Evolutionary conservation across 64 coral and sea anemone species (phyloP).

Genomic region (Stichodactyla helianthus): DNA sequence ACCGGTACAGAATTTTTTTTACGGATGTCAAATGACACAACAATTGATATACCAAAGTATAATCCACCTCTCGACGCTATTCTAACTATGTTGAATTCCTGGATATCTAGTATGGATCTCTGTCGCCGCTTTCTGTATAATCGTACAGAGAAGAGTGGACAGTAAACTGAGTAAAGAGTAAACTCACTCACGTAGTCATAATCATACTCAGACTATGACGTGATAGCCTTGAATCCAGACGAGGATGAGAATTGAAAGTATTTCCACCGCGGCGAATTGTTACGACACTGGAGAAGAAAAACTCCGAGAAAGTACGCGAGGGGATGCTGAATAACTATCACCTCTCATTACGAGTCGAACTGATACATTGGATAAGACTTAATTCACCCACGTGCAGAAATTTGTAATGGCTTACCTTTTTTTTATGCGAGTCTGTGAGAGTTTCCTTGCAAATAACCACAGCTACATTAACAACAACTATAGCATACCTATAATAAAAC

Average conservation of each 20-base stretch:
- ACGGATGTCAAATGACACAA: background rate
- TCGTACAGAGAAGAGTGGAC: background rate
- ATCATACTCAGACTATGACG: background rate
- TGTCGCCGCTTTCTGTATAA: background rate
- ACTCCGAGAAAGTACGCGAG: background rate
- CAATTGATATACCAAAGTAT: background rate
- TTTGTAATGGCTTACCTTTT: background rate
- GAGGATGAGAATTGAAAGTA: background rate
- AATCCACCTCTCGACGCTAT: background rate
- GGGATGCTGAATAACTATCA: background rate
- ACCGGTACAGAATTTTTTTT: background rate
- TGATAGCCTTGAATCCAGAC: background rate
- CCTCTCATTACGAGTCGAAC: background rate
- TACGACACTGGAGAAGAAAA: background rate
- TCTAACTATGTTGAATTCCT: background rate
- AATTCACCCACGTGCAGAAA: background rate
- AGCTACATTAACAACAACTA: background rate
- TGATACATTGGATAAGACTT: background rate
- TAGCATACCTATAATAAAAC: background rate
- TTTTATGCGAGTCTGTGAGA: background rate
- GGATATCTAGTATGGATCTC: background rate
- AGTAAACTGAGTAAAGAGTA: background rate
- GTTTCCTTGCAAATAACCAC: background rate
- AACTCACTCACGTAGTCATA: background rate
- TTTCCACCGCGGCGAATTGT: background rate